A percentile compares a stretch with the other conserved stretches of the same genome.
Evolutionary conservation across 2,797 vertebrate species (phyloP).

Genomic region (Lepus oiostolus): DNA sequence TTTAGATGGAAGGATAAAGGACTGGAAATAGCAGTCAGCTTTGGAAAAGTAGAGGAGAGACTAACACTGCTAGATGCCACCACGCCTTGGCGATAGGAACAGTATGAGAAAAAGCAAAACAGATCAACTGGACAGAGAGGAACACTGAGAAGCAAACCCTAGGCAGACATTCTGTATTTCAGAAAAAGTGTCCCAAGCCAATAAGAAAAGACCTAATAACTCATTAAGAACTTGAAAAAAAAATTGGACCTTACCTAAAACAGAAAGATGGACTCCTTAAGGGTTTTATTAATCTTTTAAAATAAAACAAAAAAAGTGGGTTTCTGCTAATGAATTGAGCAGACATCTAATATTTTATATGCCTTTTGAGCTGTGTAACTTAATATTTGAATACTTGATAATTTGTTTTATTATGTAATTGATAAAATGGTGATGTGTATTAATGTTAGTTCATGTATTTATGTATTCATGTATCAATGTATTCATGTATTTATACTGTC

Average conservation of each 20-base stretch:
- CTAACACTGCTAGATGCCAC: not conserved
- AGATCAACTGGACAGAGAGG: not conserved
- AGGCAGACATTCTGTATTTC: not conserved
- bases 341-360: constrained; percentile 98
- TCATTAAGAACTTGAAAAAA: not conserved
- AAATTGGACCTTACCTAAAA: not conserved
- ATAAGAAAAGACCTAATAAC: not conserved
- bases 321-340: constrained; percentile 93
- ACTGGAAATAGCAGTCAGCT: not conserved
- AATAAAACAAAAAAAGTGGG: constrained; percentile 73
- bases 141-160: not conserved
- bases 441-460: constrained; percentile 98
- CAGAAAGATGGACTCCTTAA: not conserved
- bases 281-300: not conserved
- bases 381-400: constrained; percentile 99
- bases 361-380: constrained; percentile 99
- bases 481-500: constrained; percentile 99
- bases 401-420: constrained; percentile 98
- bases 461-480: too few relatives aligned
- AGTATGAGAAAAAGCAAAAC: not conserved
- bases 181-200: not conserved
- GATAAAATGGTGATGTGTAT: constrained; percentile 96
- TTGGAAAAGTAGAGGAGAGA: not conserved
- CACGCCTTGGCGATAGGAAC: not conserved
- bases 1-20: not conserved